Conservation (phyloP, 2,113 vertebrate genomes). For the Myrmecobius fasciatus region DNA sequence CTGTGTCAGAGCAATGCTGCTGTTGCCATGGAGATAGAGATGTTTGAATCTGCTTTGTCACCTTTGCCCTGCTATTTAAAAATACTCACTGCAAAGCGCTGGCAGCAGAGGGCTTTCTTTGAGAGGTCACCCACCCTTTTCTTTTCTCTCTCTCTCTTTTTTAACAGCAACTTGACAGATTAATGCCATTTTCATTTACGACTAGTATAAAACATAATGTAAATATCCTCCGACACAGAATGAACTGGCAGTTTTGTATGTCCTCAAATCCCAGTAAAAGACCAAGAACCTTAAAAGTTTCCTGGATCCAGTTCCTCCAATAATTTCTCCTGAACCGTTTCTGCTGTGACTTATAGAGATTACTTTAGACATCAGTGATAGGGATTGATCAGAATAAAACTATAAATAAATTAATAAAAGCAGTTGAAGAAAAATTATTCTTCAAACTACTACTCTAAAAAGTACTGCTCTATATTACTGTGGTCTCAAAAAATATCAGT, state of each 20-base stretch:
- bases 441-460: background rate
- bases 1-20: slow-evolving; percentile 83
- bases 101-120: slow-evolving; percentile 68
- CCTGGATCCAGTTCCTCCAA: slow-evolving; percentile 34
- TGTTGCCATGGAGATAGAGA: slow-evolving; percentile 85
- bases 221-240: slow-evolving; percentile 72
- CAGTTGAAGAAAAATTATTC: background rate
- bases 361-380: background rate
- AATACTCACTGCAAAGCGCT: slow-evolving; percentile 70
- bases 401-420: background rate
- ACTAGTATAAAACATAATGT: slow-evolving; percentile 69
- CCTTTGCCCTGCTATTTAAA: slow-evolving; percentile 84
- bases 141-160: slow-evolving; percentile 72
- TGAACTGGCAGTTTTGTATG: slow-evolving; percentile 72
- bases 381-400: background rate
- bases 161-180: slow-evolving; percentile 80
- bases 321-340: slow-evolving; percentile 10
- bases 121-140: slow-evolving; percentile 67
- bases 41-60: slow-evolving; percentile 85
- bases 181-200: slow-evolving; percentile 75
- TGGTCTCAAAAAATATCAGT: background rate
- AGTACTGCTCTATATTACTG: background rate
- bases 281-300: slow-evolving; percentile 55
- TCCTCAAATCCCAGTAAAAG: slow-evolving; percentile 64
- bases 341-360: slow-evolving; percentile 10